Base-by-base conservation (phyloP, 2,113 vertebrate genomes). In the Connochaetes taurinus region DNA sequence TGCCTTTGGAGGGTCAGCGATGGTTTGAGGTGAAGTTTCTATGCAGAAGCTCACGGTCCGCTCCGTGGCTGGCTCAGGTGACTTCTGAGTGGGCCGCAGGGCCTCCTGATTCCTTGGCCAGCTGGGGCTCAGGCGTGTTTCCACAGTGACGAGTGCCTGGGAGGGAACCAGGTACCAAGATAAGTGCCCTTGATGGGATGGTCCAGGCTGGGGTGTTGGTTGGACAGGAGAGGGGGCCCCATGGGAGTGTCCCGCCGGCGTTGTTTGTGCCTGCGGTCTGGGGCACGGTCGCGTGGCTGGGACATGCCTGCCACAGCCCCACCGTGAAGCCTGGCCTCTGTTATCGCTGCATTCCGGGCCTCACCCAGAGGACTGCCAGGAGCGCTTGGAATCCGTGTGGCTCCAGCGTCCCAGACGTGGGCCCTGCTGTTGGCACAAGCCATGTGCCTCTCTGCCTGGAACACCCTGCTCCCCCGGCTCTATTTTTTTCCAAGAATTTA, bases 121-220 rank as follows among this genome's bases (percentile, higher is more conserved):
- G 31, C 33, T 36, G 1, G n/a, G 33, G 13, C 86, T 33, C 74
- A 40, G 84, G 2, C 80, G 43, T 94, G 88, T 98, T 98, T 98
- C 97, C 78, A 60, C 60, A 97, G 94, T 45, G 64, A 76, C 95
- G 87, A 97, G 91, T 92, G 81, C 78, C 23, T 58, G 47, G 76
- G 25, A 88, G 87, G 2, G 11, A 52, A 45, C 21, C 78, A 60
- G 67, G 94, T 97, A 82, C 94, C 90, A 97, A 96, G 91, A 92
- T 94, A 95, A 97, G 91, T 55, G 67, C 90, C 91, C 98, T 2
- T 3, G 43, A 19, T 27, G 3, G 98, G 96, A 80, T 57, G 15
- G 95, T 94, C 95, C 97, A 84, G 10, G 55, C 84, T 33, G 81
- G 82, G 81, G 62, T 97, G 86, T 98, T 95, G 98, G 80, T 98